Evolutionary conservation across 2,888 invertebrate genomes (phyloP).

Genomic region (Caenorhabditis sp.): DNA sequence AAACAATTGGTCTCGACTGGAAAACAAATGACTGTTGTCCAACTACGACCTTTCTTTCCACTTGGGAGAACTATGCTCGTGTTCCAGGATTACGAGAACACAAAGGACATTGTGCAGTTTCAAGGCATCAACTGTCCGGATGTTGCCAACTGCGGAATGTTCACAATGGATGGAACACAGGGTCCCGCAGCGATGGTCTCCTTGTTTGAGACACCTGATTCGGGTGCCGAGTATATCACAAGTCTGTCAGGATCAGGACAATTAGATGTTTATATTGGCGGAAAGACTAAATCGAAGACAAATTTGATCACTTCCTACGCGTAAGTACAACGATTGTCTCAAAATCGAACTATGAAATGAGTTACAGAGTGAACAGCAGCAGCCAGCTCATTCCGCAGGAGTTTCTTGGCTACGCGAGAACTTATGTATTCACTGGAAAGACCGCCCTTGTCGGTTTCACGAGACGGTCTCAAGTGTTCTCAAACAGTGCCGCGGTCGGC

Average conservation of each 20-base stretch:
- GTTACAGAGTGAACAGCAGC: conserved; percentile 19
- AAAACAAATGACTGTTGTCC: conserved; percentile 25
- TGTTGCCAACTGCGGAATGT: background rate
- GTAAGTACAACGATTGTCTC: conserved; percentile 13
- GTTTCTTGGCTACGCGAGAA: conserved; percentile 43
- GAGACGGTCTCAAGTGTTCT: background rate
- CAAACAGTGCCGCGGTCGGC: background rate
- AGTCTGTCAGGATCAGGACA: conserved; percentile 14
- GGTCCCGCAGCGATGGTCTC: conserved; percentile 25
- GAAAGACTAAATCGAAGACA: conserved; percentile 10
- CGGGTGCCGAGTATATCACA: conserved; percentile 35
- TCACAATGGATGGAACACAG: conserved; percentile 24
- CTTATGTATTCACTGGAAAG: conserved; percentile 28
- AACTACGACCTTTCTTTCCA: conserved; percentile 9
- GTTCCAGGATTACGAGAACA: conserved; percentile 43
- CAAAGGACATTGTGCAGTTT: conserved; percentile 39
- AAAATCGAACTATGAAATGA: background rate
- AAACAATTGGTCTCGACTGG: conserved; percentile 38
- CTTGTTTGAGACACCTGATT: background rate
- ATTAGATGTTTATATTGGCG: conserved; percentile 45
- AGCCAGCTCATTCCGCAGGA: conserved; percentile 27
- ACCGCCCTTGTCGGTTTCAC: background rate
- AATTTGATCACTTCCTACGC: conserved; percentile 28
- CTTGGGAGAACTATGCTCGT: conserved; percentile 25
- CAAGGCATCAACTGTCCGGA: conserved; percentile 17